phyloP scores from a whole-genome alignment of 2,888 invertebrate species.

The Lamproptera curius region DNA sequence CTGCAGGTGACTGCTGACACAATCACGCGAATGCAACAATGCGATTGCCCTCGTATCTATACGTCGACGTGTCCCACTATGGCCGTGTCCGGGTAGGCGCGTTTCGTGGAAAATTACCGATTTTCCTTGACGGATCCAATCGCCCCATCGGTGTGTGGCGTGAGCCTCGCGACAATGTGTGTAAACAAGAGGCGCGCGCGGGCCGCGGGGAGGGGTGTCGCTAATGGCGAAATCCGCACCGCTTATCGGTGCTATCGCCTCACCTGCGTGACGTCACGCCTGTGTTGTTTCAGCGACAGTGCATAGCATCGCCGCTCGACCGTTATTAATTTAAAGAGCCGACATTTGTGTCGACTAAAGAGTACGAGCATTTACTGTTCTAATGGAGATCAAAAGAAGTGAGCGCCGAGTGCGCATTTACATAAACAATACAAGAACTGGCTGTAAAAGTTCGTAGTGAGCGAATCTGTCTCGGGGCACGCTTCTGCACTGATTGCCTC shows the following conservation, averaged over 20 bases:
- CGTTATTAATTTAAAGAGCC: slow-evolving; percentile 6
- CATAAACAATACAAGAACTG: too few species aligned
- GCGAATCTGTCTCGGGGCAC: not conserved
- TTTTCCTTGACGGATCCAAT: slow-evolving; percentile 2
- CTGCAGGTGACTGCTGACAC: slow-evolving; percentile 82
- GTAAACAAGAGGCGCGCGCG: slow-evolving; percentile 5
- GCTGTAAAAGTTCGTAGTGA: not conserved
- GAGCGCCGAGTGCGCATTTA: too few species aligned
- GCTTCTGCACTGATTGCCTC: slow-evolving; percentile 37
- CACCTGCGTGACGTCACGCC: slow-evolving; percentile 56
- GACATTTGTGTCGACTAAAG: not conserved
- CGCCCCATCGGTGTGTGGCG: not conserved
- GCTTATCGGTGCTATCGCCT: slow-evolving; percentile 49
- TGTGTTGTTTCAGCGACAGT: slow-evolving; percentile 8
- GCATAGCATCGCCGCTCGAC: slow-evolving; percentile 8
- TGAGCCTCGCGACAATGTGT: slow-evolving; percentile 9
- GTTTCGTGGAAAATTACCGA: slow-evolving; percentile 4
- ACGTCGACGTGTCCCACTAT: not conserved
- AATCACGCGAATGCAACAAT: too few species aligned
- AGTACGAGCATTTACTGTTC: too few species aligned
- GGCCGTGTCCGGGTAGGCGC: not conserved
- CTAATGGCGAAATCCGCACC: slow-evolving; percentile 9
- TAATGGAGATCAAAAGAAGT: too few species aligned
- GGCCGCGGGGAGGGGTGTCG: not conserved
- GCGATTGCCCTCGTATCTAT: not conserved